Percentiles rank a stretch among this genome's conserved stretches.
phyloP scores from a whole-genome alignment of 2,113 vertebrate genomes.

The Dolichotis patagonum region DNA sequence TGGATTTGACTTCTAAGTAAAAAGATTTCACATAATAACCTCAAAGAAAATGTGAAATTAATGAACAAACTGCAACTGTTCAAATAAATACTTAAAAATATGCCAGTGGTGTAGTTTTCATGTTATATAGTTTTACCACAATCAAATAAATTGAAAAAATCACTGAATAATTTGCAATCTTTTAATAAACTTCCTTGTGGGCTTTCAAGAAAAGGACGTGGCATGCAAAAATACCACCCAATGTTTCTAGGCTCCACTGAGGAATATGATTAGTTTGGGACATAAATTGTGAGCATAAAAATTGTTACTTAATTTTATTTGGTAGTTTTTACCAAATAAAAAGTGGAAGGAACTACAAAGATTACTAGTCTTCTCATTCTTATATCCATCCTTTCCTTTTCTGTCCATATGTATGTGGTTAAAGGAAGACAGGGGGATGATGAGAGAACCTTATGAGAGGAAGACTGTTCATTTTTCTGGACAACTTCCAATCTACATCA shows the following conservation, averaged over 20 bases:
- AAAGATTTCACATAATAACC: not conserved
- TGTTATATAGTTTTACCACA: not conserved
- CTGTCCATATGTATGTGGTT: not conserved
- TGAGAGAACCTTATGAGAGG: not conserved
- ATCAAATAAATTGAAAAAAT: not conserved
- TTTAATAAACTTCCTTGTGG: not conserved
- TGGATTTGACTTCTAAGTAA: not conserved
- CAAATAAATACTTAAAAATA: not conserved
- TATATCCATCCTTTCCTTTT: not conserved
- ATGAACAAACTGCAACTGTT: not conserved
- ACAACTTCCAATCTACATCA: not conserved
- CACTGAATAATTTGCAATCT: not conserved
- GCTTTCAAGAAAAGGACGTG: not conserved
- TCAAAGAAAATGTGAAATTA: constrained; percentile 10
- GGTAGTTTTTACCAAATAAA: not conserved
- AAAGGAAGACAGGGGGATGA: not conserved
- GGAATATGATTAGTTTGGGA: constrained; percentile 7
- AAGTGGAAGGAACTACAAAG: not conserved
- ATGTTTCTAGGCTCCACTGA: not conserved
- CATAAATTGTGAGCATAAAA: not conserved
- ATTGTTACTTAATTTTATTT: not conserved
- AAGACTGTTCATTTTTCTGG: not conserved
- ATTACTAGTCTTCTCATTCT: not conserved
- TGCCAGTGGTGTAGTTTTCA: not conserved
- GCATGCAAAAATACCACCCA: not conserved